Conservation (phyloP, 2,113 vertebrate genomes). For the Neogale vison region DNA sequence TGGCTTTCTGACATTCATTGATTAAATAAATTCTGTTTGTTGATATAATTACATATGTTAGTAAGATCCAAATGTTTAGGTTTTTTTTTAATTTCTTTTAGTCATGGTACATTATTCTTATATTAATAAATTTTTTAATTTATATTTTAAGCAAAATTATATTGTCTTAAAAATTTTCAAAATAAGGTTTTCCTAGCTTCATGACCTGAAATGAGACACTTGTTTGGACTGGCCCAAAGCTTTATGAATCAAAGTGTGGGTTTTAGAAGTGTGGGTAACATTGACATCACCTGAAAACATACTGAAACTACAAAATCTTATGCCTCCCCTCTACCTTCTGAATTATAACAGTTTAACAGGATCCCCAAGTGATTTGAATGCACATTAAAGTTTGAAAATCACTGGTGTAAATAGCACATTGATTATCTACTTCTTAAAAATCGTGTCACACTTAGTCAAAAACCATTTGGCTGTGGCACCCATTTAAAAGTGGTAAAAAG, state of each 20-base stretch:
- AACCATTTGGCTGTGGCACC: neutral
- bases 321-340: neutral
- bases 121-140: constrained; percentile 37
- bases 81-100: neutral
- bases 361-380: neutral
- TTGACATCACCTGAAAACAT: neutral
- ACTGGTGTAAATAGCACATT: neutral
- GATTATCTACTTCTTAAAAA: neutral
- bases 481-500: neutral
- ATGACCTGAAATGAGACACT: neutral
- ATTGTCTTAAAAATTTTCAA: neutral
- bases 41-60: constrained; percentile 30
- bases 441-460: neutral
- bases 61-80: constrained; percentile 22
- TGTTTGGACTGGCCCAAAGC: neutral
- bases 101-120: neutral
- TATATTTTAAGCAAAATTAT: neutral
- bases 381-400: neutral
- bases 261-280: neutral
- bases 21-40: neutral
- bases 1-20: neutral
- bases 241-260: neutral
- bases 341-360: neutral
- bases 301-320: neutral
- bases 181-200: neutral